Percentiles rank a stretch among this genome's conserved stretches.
Evolutionary conservation across 2,888 invertebrate genomes (phyloP).

Genomic region (Phortica magna): DNA sequence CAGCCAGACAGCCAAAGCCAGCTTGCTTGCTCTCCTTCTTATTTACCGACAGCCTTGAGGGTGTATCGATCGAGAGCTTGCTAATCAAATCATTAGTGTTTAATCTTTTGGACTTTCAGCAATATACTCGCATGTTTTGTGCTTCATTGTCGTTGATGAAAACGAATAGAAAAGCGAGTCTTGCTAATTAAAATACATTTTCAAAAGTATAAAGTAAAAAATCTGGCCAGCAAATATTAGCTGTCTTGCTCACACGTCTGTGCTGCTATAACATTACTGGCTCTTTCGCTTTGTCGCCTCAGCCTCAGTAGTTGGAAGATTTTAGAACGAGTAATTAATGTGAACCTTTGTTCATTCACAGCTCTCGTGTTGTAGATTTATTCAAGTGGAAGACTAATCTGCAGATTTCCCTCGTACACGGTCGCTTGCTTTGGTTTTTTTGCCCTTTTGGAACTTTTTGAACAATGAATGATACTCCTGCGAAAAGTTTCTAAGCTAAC

Average conservation of each 20-base stretch:
- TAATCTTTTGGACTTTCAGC: conserved; percentile 65
- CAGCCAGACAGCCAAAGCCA: neutral
- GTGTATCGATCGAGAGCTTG: conserved; percentile 46
- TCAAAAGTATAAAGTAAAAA: too few relatives aligned
- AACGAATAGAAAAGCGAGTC: too few relatives aligned
- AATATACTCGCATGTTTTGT: conserved; percentile 15
- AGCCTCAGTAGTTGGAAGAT: too few relatives aligned
- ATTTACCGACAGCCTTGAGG: conserved; percentile 64
- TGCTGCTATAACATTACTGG: too few relatives aligned
- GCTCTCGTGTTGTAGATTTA: conserved; percentile 58
- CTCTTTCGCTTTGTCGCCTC: too few relatives aligned
- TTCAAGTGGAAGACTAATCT: conserved; percentile 73
- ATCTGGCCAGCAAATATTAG: too few relatives aligned
- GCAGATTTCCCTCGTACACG: conserved; percentile 52
- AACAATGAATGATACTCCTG: conserved; percentile 56
- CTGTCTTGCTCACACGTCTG: too few relatives aligned
- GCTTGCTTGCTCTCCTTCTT: conserved; percentile 32
- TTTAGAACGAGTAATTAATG: too few relatives aligned
- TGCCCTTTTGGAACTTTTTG: conserved; percentile 53
- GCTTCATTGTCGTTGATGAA: too few relatives aligned
- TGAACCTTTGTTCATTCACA: neutral
- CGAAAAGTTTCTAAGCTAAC: conserved; percentile 65
- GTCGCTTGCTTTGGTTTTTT: neutral
- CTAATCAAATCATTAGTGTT: conserved; percentile 71
- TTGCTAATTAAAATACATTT: too few relatives aligned